Evolutionary conservation across 1,140 invertebrate species (phyloP).

Genomic region (Caerostris darwini): DNA sequence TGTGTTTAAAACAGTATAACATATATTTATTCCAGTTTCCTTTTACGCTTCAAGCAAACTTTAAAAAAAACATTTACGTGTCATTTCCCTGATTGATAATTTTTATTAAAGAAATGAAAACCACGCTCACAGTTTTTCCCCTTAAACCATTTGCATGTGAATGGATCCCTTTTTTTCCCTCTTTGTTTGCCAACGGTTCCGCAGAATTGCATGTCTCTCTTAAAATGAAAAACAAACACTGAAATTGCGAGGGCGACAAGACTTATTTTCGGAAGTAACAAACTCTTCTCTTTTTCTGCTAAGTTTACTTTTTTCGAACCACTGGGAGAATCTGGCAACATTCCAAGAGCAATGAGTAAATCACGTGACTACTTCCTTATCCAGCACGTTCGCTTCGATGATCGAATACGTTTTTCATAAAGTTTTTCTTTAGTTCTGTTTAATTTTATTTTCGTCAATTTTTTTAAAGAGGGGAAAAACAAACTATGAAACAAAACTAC

Average conservation of each 20-base stretch:
- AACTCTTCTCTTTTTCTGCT: not conserved
- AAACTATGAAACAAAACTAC: not conserved
- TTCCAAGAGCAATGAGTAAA: not conserved
- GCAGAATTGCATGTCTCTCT: not conserved
- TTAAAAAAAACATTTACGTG: too few relatives aligned
- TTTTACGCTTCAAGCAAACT: too few relatives aligned
- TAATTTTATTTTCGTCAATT: not conserved
- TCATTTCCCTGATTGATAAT: not conserved
- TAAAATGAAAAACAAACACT: not conserved
- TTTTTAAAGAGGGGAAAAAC: not conserved
- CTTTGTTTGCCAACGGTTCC: not conserved
- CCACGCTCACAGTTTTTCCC: too few relatives aligned
- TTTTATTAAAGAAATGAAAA: not conserved
- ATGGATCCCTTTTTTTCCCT: not conserved
- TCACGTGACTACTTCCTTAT: conserved; percentile 60
- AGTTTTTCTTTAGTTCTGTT: not conserved
- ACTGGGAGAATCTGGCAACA: conserved; percentile 8
- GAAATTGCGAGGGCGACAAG: not conserved
- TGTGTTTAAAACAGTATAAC: too few relatives aligned
- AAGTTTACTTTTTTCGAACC: conserved; percentile 11
- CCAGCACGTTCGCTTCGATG: conserved; percentile 30
- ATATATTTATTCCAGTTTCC: too few relatives aligned
- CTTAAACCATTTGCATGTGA: not conserved
- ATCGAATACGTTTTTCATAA: conserved; percentile 31
- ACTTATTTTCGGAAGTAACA: not conserved